Evolutionary conservation across 2,888 invertebrate genomes (phyloP).

Genomic region (Lumbricus terrestris): DNA sequence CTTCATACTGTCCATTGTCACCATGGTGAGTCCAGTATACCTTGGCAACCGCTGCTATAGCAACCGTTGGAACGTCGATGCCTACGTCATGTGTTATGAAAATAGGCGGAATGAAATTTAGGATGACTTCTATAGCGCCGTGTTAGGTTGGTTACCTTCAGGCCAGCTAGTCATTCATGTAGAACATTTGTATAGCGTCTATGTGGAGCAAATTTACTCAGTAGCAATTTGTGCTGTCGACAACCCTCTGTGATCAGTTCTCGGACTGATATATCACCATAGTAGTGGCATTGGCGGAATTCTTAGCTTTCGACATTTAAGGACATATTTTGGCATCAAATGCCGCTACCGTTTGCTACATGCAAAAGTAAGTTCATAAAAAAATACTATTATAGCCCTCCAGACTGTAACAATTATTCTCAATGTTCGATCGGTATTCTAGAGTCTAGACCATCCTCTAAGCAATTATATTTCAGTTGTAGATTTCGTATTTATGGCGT

Average conservation of each 20-base stretch:
- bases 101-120: background rate
- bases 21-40: slow-evolving; percentile 12
- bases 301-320: background rate
- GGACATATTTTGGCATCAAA: background rate
- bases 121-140: background rate
- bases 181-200: background rate
- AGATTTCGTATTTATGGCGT: background rate
- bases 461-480: too few species aligned
- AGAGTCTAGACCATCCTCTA: too few species aligned
- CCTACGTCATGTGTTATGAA: background rate
- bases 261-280: background rate
- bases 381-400: too few species aligned
- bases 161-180: background rate
- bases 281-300: background rate
- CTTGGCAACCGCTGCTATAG: background rate
- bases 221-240: too few species aligned
- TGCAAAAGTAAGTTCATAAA: too few species aligned
- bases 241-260: too few species aligned
- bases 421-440: too few species aligned
- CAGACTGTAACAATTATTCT: too few species aligned
- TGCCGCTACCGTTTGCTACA: too few species aligned
- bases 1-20: slow-evolving; percentile 10
- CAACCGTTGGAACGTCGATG: background rate
- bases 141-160: background rate
- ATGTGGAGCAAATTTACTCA: too few species aligned